Base-by-base conservation (phyloP, 2,113 vertebrate genomes). In the Eidolon helvum region DNA sequence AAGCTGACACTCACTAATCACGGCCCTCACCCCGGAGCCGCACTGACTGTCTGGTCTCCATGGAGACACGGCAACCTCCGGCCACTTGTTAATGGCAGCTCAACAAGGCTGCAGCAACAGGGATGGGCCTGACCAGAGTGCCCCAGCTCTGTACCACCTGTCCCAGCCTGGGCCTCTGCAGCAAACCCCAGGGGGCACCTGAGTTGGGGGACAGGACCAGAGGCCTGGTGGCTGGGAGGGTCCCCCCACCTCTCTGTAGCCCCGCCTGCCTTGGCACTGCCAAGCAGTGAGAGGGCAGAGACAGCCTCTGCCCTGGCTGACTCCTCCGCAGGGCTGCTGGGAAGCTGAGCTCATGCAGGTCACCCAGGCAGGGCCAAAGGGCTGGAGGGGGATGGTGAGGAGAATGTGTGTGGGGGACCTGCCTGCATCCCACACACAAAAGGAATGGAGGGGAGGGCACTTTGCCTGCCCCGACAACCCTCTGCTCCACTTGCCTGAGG, bases 11-110 rank as follows among this genome's bases (percentile, higher is more conserved):
- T 99, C 98, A 98, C 98, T 99, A 99, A 99, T 98, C 98, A 98
- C 75, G 98, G 98, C 98, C 98, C 98, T 99, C 98, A 99, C 99
- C 98, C 98, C 87, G 93, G 98, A 98, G 97, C 98, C 97, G 96
- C 98, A 98, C 98, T 98, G 97, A 98, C 98, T 98, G 99, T 99
- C 99, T 99, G 98, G 99, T 99, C 98, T 99, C 99, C 99, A 99
- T 99, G 99, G 99, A 99, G 98, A 99, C 98, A 98, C 98, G 69
- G 98, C 98, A 98, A 99, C 99, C 99, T 99, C 98, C 98, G 98
- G 98, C 98, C 99, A 98, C 98, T 98, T 98, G 98, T 98, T 99
- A 98, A 98, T 98, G 98, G 98, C 98, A 98, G 98, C 98, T 98
- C 98, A 96, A 97, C 96, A 98, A 98, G 96, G 95, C 97, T 97